phyloP scores from a whole-genome alignment of 1,140 invertebrate species.

The Trichonephila inaurata region DNA sequence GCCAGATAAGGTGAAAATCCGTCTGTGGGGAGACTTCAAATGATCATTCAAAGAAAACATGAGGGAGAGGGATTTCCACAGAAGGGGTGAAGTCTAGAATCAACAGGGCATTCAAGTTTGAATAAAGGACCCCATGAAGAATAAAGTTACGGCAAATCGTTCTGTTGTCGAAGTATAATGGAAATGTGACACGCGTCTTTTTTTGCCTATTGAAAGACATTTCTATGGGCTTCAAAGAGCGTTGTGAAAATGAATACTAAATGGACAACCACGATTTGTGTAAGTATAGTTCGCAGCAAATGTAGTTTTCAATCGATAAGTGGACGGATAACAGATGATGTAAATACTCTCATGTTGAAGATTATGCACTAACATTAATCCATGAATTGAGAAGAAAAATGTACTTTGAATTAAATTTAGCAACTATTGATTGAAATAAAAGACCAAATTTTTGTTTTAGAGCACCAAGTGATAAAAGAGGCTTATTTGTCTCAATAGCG shows the following conservation, averaged over 20 bases:
- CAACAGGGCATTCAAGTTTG: conserved; percentile 37
- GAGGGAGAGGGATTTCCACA: not conserved
- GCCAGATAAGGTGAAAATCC: conserved; percentile 28
- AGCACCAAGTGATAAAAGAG: too few species aligned
- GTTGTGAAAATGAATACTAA: not conserved
- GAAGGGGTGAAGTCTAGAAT: conserved; percentile 54
- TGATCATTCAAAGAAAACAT: not conserved
- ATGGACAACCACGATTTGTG: not conserved
- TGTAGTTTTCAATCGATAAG: not conserved
- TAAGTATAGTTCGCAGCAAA: not conserved
- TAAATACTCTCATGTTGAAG: too few species aligned
- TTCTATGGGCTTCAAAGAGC: not conserved
- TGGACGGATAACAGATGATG: too few species aligned
- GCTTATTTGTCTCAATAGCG: too few species aligned
- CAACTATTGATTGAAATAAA: too few species aligned
- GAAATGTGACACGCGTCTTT: conserved; percentile 25
- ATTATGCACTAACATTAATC: too few species aligned
- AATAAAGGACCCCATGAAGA: not conserved
- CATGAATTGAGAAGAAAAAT: too few species aligned
- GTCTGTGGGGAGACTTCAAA: not conserved
- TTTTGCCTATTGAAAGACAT: not conserved
- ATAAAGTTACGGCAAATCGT: conserved; percentile 61
- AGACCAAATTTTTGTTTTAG: too few species aligned
- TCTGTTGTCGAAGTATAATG: conserved; percentile 22
- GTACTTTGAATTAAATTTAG: too few species aligned